Evolutionary conservation across 2,113 vertebrate species (phyloP).

Genomic region (Phyllostomus discolor): DNA sequence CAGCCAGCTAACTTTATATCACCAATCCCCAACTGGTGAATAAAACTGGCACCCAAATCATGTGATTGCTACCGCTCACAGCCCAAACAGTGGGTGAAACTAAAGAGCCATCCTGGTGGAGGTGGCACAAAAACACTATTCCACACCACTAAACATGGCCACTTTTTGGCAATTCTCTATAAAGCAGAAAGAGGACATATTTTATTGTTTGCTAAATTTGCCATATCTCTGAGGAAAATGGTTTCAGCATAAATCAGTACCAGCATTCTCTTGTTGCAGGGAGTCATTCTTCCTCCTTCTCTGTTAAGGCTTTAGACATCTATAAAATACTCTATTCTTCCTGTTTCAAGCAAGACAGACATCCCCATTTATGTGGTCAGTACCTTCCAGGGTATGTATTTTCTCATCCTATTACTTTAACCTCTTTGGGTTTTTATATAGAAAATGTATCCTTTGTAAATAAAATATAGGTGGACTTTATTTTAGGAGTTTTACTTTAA

Average conservation of each 20-base stretch:
- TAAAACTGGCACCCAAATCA: conserved; percentile 46
- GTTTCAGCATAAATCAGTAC: not conserved
- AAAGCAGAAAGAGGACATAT: not conserved
- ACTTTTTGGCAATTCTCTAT: not conserved
- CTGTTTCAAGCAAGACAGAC: not conserved
- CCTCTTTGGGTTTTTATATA: not conserved
- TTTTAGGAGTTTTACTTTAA: no score
- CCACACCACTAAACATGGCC: not conserved
- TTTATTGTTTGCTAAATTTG: not conserved
- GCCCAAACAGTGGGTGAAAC: not conserved
- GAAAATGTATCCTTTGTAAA: not conserved
- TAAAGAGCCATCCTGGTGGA: not conserved
- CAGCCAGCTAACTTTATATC: conserved; percentile 62
- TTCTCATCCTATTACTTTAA: not conserved
- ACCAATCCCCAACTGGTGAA: conserved; percentile 38
- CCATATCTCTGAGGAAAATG: not conserved
- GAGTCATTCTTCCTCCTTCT: not conserved
- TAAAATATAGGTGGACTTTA: not conserved
- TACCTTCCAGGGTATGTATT: not conserved
- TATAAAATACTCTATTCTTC: not conserved
- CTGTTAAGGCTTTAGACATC: not conserved
- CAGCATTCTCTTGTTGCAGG: not conserved
- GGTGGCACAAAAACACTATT: not conserved
- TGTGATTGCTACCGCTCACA: conserved; percentile 29
- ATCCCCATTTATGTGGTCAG: not conserved